These are phyloP conservation scores for Cyprinodon tularosa DNA, from an alignment of 2,113 vertebrate species.

Conservation along the genomic window DNA sequence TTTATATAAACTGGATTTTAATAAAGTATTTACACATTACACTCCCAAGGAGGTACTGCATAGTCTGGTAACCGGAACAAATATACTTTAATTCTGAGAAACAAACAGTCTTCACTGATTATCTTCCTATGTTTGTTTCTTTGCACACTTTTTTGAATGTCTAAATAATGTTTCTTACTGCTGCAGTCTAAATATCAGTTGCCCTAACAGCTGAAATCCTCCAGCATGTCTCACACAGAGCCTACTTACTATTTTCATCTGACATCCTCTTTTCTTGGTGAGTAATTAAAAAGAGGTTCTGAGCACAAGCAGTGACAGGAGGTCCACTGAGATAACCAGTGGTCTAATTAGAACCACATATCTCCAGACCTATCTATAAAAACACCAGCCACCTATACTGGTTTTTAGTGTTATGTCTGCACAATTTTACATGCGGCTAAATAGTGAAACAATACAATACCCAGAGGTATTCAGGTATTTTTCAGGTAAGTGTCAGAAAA, in stretches of 20 bases:
- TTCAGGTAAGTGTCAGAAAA: slow-evolving; percentile 48
- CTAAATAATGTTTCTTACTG: slow-evolving; percentile 14
- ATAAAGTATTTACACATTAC: too few relatives aligned
- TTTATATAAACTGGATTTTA: too few relatives aligned
- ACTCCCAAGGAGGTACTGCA: too few relatives aligned
- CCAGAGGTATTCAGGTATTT: slow-evolving; percentile 42
- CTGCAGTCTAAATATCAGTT: slow-evolving; percentile 32
- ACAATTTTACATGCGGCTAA: slow-evolving; percentile 30
- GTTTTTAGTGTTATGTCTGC: slow-evolving; percentile 36
- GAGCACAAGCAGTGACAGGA: slow-evolving; percentile 62
- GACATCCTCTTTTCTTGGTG: slow-evolving; percentile 68
- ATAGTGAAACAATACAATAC: slow-evolving; percentile 55
- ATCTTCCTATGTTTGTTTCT: neutral
- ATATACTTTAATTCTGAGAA: too few relatives aligned
- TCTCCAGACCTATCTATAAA: slow-evolving; percentile 60
- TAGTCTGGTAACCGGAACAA: too few relatives aligned
- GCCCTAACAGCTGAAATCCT: slow-evolving; percentile 52
- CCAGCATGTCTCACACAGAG: slow-evolving; percentile 48
- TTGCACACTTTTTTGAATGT: neutral
- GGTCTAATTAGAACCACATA: slow-evolving; percentile 73
- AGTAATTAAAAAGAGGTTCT: slow-evolving; percentile 71
- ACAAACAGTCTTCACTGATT: neutral
- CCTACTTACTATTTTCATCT: slow-evolving; percentile 66
- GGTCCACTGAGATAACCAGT: slow-evolving; percentile 68
- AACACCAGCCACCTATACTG: slow-evolving; percentile 45